Conservation (phyloP, 2,113 vertebrate species). For the Fulica atra region DNA sequence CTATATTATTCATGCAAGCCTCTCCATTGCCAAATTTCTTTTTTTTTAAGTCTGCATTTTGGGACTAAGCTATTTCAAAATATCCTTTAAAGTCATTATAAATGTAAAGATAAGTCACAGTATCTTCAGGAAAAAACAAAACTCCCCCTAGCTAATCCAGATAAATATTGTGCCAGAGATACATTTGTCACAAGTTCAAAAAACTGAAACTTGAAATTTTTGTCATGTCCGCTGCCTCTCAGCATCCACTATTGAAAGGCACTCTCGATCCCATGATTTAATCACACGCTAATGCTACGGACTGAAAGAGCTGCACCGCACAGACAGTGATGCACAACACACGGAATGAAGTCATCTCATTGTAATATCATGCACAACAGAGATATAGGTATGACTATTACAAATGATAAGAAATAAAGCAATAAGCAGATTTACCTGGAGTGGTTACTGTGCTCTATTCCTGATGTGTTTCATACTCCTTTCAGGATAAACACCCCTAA, state of each 20-base stretch:
- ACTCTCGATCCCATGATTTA: neutral
- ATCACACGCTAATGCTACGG: neutral
- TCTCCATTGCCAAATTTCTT: neutral
- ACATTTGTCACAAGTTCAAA: neutral
- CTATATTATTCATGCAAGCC: neutral
- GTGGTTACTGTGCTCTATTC: slow-evolving; percentile 8
- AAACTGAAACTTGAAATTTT: neutral
- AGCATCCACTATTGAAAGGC: neutral
- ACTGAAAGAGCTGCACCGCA: slow-evolving; percentile 12
- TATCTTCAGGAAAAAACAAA: neutral
- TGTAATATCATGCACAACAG: neutral
- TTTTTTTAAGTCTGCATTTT: neutral
- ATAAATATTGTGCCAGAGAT: neutral
- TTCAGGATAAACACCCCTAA: neutral
- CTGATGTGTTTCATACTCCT: slow-evolving; percentile 38
- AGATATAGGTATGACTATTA: neutral
- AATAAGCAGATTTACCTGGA: slow-evolving; percentile 61
- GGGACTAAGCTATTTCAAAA: neutral
- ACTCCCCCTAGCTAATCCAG: neutral
- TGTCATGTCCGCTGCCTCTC: neutral
- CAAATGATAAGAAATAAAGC: slow-evolving; percentile 25
- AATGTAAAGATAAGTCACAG: neutral
- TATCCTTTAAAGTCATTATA: neutral
- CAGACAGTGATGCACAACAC: slow-evolving; percentile 3
- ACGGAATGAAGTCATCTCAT: slow-evolving; percentile 16